Evolutionary conservation across 92 coral and sea anemone species (phyloP).

Genomic region (Bergia puertoricense): DNA sequence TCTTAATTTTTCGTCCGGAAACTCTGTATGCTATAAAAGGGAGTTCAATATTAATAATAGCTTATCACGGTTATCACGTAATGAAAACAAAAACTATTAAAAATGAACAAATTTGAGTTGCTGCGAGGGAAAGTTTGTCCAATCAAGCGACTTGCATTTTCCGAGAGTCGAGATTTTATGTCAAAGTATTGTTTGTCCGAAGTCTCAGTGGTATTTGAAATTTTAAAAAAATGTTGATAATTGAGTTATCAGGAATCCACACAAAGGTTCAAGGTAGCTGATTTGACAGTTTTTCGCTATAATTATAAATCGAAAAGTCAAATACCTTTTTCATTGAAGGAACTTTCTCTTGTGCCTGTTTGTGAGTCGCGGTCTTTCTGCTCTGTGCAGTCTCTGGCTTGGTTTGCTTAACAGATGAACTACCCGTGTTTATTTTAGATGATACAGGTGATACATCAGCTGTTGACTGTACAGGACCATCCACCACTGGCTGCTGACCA

Average conservation of each 20-base stretch:
- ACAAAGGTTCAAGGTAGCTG: not conserved
- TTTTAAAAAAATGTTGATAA: too few species aligned
- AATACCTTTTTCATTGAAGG: constrained; percentile 39
- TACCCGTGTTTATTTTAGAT: not conserved
- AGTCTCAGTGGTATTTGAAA: too few species aligned
- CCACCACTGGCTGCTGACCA: not conserved
- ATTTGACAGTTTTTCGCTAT: not conserved
- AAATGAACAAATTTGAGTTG: too few species aligned
- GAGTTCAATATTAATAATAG: too few species aligned
- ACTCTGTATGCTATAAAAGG: too few species aligned
- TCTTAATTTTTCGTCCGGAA: too few species aligned
- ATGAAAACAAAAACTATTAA: too few species aligned
- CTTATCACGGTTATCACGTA: too few species aligned
- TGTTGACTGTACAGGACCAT: not conserved
- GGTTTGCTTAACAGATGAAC: not conserved
- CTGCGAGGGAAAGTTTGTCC: too few species aligned
- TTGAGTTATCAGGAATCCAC: not conserved
- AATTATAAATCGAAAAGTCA: not conserved
- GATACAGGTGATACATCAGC: not conserved
- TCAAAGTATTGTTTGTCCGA: too few species aligned
- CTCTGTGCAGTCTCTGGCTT: constrained; percentile 5
- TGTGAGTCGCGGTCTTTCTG: constrained; percentile 17
- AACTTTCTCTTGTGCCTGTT: constrained; percentile 26
- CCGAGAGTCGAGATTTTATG: too few species aligned
- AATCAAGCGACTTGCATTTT: too few species aligned